Evolutionary conservation across 2,113 vertebrate genomes (phyloP), one percentile per base, ranked within the genome.

Genomic region (Xiphophorus couchianus): DNA sequence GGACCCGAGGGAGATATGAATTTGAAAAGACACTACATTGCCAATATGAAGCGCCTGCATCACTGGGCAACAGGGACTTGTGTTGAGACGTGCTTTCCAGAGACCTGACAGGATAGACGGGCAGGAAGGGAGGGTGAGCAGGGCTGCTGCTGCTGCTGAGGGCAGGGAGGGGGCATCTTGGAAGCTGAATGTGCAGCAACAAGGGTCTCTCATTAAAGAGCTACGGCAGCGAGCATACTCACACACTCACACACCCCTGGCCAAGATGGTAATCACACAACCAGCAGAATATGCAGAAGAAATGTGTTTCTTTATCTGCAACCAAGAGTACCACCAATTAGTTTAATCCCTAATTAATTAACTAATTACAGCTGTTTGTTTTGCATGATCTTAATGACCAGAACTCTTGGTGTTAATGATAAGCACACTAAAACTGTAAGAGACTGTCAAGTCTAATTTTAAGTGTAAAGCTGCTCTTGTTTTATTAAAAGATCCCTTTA

Each of bases 1-100:
- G 83, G 83, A 87, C 84, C 62, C 62, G 19, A 54, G 86, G 86
- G 87, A 87, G 86, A 88, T 82, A 84, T 90, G 89, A 89, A 90
- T 88, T 78, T 80, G 72, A 89, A 87, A 90, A 89, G 90, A 89
- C 86, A 77, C 78, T 85, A 78, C 30, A 69, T 78, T 39, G 76
- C 81, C 51, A 83, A 87, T 85, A 70, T 61, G 78, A 81, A 82
- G 78, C 71, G 60, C 62, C 72, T 19, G 87, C 76, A 86, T 86
- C 30, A 65, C 85, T 10, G 87, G 86, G 83, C 86, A 84, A 84
- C 80, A 74, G 73, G 83, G 88, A 84, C 73, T 66, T 69, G 65
- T 73, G 81, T 88, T 82, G 86, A 82, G 80, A 88, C 78, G 80
- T 66, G 83, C 77, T 69, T 74, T 72, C 82, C 85, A 74, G 74